These are phyloP conservation scores for Elanoides forficatus DNA, from an alignment of 2,113 vertebrate genomes.

Conservation along the genomic window DNA sequence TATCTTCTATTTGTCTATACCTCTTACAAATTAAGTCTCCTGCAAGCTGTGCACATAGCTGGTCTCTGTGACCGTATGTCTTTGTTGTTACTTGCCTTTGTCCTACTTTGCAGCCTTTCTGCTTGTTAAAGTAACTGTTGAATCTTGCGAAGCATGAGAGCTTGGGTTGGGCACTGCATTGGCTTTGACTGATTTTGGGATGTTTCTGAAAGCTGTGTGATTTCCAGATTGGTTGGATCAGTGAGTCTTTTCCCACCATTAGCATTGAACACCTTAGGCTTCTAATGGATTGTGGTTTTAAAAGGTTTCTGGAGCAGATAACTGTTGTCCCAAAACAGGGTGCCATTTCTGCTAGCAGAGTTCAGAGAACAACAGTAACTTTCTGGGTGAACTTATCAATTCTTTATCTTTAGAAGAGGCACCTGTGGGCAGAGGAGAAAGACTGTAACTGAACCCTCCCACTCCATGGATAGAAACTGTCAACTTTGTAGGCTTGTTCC, in stretches of 20 bases:
- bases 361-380: not conserved
- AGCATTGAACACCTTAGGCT: not conserved
- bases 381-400: not conserved
- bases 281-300: not conserved
- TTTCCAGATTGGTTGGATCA: not conserved
- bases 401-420: not conserved
- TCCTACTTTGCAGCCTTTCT: not conserved
- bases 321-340: not conserved
- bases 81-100: not conserved
- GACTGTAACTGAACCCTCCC: not conserved
- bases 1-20: not conserved
- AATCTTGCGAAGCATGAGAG: rapidly evolving
- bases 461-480: not conserved
- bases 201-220: not conserved
- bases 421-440: constrained; percentile 11
- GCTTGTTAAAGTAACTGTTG: not conserved
- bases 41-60: not conserved
- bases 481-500: not conserved
- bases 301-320: not conserved
- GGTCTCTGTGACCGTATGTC: not conserved
- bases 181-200: not conserved
- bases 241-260: not conserved
- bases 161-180: not conserved
- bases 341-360: not conserved
- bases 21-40: not conserved